Percentiles rank a stretch among this genome's conserved stretches.
Evolutionary conservation across 2,797 vertebrate genomes (phyloP).

Genomic region (Chiloscyllium punctatum): DNA sequence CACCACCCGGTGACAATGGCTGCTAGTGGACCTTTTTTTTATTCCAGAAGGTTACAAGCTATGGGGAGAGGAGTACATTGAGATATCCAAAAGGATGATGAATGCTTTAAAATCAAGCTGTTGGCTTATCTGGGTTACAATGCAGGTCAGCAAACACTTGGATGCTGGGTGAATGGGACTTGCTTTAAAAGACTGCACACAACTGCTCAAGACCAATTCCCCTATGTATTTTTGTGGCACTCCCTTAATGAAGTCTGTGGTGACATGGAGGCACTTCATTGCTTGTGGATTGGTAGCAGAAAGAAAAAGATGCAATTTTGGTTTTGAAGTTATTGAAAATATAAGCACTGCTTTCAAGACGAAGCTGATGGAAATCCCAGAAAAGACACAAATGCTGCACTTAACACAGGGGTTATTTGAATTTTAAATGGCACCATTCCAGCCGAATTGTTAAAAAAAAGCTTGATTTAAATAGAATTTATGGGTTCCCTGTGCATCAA

Average conservation of each 20-base stretch:
- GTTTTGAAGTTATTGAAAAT: background rate
- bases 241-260: background rate
- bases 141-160: background rate
- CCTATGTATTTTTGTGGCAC: background rate
- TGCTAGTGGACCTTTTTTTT: too few species aligned
- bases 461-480: background rate
- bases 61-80: background rate
- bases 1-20: too few species aligned
- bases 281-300: background rate
- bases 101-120: background rate
- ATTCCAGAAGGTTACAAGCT: background rate
- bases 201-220: background rate
- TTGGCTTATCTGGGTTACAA: background rate
- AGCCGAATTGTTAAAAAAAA: background rate
- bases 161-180: background rate
- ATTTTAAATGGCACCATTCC: background rate
- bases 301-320: background rate
- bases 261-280: background rate
- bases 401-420: background rate
- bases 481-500: background rate
- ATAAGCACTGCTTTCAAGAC: background rate
- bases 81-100: background rate
- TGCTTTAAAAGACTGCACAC: background rate
- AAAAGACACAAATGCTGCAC: background rate
- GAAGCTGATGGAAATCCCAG: background rate